A percentile compares a stretch with the other conserved stretches of the same genome.
These are phyloP conservation scores for Amblyjoppa proteus DNA, from an alignment of 2,888 invertebrate species.

Conservation along the genomic window DNA sequence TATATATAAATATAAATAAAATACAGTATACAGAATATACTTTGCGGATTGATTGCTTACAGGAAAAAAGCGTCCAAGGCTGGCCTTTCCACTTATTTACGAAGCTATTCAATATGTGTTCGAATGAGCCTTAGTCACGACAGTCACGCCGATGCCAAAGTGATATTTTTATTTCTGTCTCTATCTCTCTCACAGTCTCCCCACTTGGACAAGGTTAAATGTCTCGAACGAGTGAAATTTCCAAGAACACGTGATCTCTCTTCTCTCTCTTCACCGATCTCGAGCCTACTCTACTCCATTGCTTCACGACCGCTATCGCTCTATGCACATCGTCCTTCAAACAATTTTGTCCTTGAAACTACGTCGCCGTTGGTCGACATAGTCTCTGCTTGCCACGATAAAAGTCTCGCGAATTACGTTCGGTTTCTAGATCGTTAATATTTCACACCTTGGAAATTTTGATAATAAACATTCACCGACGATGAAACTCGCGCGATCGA, in stretches of 20 bases:
- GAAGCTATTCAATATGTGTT: background rate
- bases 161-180: slow-evolving; percentile 16
- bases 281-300: background rate
- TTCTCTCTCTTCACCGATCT: slow-evolving; percentile 1
- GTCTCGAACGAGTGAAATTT: slow-evolving; percentile 1
- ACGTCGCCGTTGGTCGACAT: slow-evolving; percentile 17
- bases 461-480: background rate
- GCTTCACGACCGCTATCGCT: background rate
- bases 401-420: background rate
- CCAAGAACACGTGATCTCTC: slow-evolving; percentile 19
- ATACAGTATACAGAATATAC: background rate
- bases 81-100: background rate
- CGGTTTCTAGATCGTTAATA: no score
- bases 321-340: slow-evolving; percentile 18
- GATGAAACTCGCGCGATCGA: background rate
- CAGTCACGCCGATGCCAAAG: slow-evolving; percentile 15
- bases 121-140: slow-evolving; percentile 21
- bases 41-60: background rate
- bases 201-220: slow-evolving; percentile 30
- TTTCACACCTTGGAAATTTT: no score
- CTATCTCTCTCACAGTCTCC: background rate
- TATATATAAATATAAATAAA: no score
- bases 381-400: background rate
- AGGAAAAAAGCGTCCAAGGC: background rate
- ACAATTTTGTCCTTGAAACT: slow-evolving; percentile 13